Percentiles rank a stretch among this genome's conserved stretches.
These are phyloP conservation scores for Collichthys lucidus DNA, from an alignment of 2,113 vertebrate genomes.

Conservation along the genomic window DNA sequence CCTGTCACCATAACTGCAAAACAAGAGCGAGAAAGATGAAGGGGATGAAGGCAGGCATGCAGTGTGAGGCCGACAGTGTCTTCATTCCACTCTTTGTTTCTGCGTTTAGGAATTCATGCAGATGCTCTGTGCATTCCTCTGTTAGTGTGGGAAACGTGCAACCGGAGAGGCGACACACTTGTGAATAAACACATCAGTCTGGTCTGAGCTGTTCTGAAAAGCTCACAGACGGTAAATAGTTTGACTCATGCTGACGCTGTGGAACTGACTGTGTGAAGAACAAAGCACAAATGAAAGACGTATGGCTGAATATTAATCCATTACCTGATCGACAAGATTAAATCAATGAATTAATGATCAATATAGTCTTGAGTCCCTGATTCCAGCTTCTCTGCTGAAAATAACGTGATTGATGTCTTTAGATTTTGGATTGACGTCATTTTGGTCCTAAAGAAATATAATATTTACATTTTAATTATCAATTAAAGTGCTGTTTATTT, in stretches of 20 bases:
- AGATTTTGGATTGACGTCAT: too few relatives aligned
- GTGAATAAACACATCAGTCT: background rate
- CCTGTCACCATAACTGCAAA: slow-evolving; percentile 86
- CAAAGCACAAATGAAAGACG: background rate
- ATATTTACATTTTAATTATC: background rate
- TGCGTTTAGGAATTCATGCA: background rate
- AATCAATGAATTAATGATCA: too few relatives aligned
- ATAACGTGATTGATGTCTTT: too few relatives aligned
- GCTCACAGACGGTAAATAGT: background rate
- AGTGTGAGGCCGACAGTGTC: background rate
- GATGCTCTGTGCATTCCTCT: background rate
- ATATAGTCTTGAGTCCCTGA: too few relatives aligned
- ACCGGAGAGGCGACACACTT: background rate
- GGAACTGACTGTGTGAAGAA: background rate
- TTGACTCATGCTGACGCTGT: background rate
- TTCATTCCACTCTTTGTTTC: slow-evolving; percentile 11
- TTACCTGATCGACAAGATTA: background rate
- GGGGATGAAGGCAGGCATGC: slow-evolving; percentile 6
- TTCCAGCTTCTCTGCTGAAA: too few relatives aligned
- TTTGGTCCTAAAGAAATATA: too few relatives aligned
- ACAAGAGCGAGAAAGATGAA: background rate
- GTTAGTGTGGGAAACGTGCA: too few relatives aligned
- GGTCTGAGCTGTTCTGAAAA: background rate
- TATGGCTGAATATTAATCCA: background rate
- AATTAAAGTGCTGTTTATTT: background rate